These are phyloP conservation scores for Tetragnatha montana DNA, from an alignment of 2,888 invertebrate species.

Conservation along the genomic window DNA sequence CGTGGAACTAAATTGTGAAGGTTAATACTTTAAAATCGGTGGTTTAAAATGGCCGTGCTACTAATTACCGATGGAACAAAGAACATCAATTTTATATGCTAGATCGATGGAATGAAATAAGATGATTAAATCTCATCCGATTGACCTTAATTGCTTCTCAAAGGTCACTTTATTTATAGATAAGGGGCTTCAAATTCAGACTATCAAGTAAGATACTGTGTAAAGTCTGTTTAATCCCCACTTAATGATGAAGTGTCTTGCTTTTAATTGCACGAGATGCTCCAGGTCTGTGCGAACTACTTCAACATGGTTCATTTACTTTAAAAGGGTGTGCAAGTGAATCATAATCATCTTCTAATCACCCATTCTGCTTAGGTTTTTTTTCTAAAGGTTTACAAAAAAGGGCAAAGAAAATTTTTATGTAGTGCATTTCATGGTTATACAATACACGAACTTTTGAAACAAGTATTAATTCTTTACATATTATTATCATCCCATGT, in stretches of 20 bases:
- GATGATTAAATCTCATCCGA: constrained; percentile 40
- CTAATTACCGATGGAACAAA: background rate
- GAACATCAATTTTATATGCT: background rate
- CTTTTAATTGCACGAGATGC: background rate
- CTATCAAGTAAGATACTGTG: constrained; percentile 35
- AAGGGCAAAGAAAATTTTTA: too few species aligned
- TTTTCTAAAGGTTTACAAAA: too few species aligned
- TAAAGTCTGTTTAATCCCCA: constrained; percentile 39
- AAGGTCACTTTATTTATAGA: constrained; percentile 44
- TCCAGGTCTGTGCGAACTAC: too few species aligned
- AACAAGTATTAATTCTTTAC: too few species aligned
- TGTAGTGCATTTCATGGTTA: too few species aligned
- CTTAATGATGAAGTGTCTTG: constrained; percentile 34
- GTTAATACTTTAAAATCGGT: background rate
- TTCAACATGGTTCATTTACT: too few species aligned
- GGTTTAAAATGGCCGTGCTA: background rate
- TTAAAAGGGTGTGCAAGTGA: too few species aligned
- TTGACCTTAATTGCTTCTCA: constrained; percentile 61
- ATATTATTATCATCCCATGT: too few species aligned
- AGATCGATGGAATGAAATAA: constrained; percentile 30
- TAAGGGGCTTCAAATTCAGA: constrained; percentile 43
- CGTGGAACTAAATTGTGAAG: too few species aligned
- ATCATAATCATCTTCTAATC: too few species aligned
- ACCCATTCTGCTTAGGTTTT: too few species aligned
- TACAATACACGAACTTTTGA: too few species aligned